Conservation (phyloP, 2,113 vertebrate species). For the Lota lota region DNA sequence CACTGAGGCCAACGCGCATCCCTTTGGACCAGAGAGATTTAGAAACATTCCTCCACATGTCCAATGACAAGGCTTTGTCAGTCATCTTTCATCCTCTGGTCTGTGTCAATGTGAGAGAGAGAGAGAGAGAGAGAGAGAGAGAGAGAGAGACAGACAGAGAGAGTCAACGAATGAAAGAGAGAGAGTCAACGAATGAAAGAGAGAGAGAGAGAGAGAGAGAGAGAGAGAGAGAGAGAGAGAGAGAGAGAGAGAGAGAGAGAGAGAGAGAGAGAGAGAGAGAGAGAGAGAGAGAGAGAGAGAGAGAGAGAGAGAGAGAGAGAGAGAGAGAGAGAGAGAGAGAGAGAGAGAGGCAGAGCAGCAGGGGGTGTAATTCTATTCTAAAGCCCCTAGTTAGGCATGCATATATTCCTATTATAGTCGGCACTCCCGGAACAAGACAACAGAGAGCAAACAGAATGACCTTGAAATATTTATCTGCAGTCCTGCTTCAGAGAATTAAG, state of each 20-base stretch:
- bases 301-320: neutral
- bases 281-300: neutral
- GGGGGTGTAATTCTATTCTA: conserved; percentile 59
- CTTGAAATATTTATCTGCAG: conserved; percentile 74
- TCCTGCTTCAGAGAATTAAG: conserved; percentile 68
- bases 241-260: conserved; percentile 1
- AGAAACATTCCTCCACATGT: conserved; percentile 30
- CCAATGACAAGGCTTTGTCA: conserved; percentile 51
- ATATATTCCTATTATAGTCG: conserved; percentile 72
- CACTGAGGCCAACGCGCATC: neutral
- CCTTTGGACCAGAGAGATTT: neutral
- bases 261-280: neutral
- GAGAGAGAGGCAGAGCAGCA: conserved; percentile 49
- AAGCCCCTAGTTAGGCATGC: conserved; percentile 67
- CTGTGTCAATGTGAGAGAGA: neutral
- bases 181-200: neutral
- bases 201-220: neutral
- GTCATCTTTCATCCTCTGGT: conserved; percentile 39
- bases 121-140: neutral
- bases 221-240: neutral
- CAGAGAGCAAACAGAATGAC: conserved; percentile 73
- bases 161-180: neutral
- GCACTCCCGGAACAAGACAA: conserved; percentile 70
- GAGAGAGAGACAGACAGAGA: neutral
- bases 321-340: conserved; percentile 39